A percentile compares a stretch with the other conserved stretches of the same genome.
Conservation (phyloP, 2,888 invertebrate species). For the Morpho deidamia region DNA sequence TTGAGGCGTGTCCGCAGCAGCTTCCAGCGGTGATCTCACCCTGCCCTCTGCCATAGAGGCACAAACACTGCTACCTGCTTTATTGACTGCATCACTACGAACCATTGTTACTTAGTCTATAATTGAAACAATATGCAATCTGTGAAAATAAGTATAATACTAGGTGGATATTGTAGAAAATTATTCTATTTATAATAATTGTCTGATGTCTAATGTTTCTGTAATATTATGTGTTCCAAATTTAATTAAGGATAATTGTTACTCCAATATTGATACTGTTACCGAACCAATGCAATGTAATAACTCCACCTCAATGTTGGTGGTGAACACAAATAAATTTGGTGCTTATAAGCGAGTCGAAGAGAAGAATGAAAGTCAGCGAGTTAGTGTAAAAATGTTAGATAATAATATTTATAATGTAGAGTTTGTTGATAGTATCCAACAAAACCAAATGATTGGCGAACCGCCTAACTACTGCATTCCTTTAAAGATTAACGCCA, state of each 20-base stretch:
- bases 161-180: conserved; percentile 79
- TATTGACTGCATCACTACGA: conserved; percentile 80
- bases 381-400: conserved; percentile 76
- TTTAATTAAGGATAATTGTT: conserved; percentile 79
- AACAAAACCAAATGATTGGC: conserved; percentile 80
- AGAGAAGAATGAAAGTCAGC: conserved; percentile 76
- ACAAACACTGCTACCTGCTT: conserved; percentile 80
- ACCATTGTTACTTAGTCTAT: conserved; percentile 81
- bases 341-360: conserved; percentile 78
- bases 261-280: conserved; percentile 78
- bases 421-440: conserved; percentile 78
- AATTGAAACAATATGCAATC: conserved; percentile 83
- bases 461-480: conserved; percentile 77
- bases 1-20: conserved; percentile 78
- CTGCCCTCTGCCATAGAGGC: conserved; percentile 72
- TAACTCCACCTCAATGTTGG: conserved; percentile 80
- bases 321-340: conserved; percentile 78
- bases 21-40: conserved; percentile 77
- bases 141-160: conserved; percentile 81
- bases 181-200: conserved; percentile 80
- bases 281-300: conserved; percentile 79
- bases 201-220: conserved; percentile 79
- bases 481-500: conserved; percentile 79
- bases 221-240: conserved; percentile 82
- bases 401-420: conserved; percentile 79